Evolutionary conservation across 2,113 vertebrate genomes (phyloP).

Genomic region (Coreoperca whiteheadi): DNA sequence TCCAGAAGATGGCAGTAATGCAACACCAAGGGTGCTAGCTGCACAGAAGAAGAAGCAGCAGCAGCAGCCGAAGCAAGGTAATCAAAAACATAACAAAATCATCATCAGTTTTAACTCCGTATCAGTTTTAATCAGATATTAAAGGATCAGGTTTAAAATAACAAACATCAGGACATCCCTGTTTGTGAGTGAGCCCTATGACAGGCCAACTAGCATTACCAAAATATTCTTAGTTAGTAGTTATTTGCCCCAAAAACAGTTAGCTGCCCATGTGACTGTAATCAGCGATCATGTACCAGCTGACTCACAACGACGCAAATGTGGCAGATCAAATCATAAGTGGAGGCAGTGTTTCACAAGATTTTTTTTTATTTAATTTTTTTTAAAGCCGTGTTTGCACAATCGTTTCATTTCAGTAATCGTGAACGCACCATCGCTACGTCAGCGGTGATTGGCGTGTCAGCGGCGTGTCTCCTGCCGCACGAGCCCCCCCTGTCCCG

Average conservation of each 20-base stretch:
- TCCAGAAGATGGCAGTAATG: too few species aligned
- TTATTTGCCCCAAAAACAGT: background rate
- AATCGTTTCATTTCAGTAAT: background rate
- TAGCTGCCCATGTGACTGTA: background rate
- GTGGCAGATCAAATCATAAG: background rate
- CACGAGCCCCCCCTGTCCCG: constrained; percentile 31
- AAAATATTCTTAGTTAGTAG: background rate
- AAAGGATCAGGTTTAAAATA: background rate
- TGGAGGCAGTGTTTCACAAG: background rate
- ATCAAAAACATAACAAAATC: background rate
- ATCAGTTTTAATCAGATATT: background rate
- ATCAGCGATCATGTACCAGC: background rate
- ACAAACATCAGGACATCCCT: background rate
- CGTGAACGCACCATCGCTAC: constrained; percentile 18
- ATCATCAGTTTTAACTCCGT: background rate
- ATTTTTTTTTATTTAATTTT: too few species aligned
- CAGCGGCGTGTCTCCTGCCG: constrained; percentile 18
- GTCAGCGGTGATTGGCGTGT: constrained; percentile 57
- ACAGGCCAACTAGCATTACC: background rate
- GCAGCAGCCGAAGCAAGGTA: too few species aligned
- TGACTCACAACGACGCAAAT: background rate
- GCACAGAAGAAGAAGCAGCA: too few species aligned
- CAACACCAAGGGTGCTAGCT: too few species aligned
- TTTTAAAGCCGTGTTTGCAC: background rate
- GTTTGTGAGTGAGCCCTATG: background rate